Conservation (phyloP, 2,888 invertebrate genomes). For the Ennomos fuscantarius region DNA sequence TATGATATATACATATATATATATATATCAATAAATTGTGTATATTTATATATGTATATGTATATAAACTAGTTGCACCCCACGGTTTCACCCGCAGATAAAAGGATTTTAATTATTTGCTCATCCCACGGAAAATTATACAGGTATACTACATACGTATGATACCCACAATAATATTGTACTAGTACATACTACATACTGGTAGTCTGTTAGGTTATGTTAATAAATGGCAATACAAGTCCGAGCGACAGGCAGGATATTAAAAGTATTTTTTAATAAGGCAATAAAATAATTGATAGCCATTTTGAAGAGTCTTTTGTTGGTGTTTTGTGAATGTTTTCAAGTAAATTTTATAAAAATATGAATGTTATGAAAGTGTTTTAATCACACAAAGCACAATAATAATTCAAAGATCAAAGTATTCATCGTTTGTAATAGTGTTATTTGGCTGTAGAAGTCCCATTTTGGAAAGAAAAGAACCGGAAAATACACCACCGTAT, state of each 20-base stretch:
- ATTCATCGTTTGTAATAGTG: constrained; percentile 46
- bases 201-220: constrained; percentile 50
- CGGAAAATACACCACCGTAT: constrained; percentile 74
- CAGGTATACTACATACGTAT: no score
- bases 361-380: constrained; percentile 58
- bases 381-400: constrained; percentile 45
- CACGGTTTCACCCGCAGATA: no score
- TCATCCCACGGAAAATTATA: no score
- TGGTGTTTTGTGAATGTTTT: constrained; percentile 86
- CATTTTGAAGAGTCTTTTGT: constrained; percentile 85
- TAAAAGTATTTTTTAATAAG: constrained; percentile 76
- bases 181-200: no score
- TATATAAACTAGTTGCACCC: no score
- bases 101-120: no score
- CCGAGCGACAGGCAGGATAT: constrained; percentile 80
- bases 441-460: constrained; percentile 71
- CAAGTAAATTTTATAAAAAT: constrained; percentile 68
- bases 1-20: no score
- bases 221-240: constrained; percentile 78
- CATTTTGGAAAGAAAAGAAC: constrained; percentile 75
- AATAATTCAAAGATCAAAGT: constrained; percentile 46
- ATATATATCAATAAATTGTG: no score
- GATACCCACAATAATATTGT: no score
- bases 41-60: no score
- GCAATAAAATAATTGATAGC: constrained; percentile 81